These are phyloP conservation scores for Pica pica DNA, from an alignment of 2,113 vertebrate species.

Conservation along the genomic window DNA sequence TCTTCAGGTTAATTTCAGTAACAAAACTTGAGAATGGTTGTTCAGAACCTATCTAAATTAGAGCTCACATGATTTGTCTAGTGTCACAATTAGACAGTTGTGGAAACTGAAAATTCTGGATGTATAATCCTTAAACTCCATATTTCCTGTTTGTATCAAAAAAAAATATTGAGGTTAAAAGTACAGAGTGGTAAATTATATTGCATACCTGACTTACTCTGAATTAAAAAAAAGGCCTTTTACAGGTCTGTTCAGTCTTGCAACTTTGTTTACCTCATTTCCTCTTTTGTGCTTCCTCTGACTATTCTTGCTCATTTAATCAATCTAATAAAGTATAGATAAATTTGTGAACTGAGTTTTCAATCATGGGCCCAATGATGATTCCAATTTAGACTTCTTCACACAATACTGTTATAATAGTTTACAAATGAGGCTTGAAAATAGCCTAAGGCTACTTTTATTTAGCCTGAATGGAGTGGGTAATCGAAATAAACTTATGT, in stretches of 20 bases:
- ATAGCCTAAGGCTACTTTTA: not conserved
- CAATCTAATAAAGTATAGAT: not conserved
- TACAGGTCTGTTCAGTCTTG: not conserved
- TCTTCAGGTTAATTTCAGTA: not conserved
- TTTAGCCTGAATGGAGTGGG: not conserved
- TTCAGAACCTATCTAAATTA: not conserved
- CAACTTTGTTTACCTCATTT: not conserved
- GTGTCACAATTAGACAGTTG: no score
- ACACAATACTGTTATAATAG: not conserved
- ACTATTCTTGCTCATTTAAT: not conserved
- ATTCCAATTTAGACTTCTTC: slow-evolving; percentile 36
- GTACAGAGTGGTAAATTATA: not conserved
- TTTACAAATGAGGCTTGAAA: slow-evolving; percentile 50
- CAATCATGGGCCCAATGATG: not conserved
- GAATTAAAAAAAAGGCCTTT: not conserved
- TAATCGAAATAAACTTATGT: slow-evolving; percentile 24
- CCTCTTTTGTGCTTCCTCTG: not conserved
- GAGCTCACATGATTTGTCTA: not conserved
- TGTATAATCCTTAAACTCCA: not conserved
- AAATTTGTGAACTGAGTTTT: slow-evolving; percentile 9
- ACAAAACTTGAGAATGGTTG: not conserved
- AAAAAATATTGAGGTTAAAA: not conserved
- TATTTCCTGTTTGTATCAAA: not conserved
- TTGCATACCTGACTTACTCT: not conserved
- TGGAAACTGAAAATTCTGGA: not conserved